Evolutionary conservation across 2,888 invertebrate species (phyloP).

Genomic region (Osmoderma eremita): DNA sequence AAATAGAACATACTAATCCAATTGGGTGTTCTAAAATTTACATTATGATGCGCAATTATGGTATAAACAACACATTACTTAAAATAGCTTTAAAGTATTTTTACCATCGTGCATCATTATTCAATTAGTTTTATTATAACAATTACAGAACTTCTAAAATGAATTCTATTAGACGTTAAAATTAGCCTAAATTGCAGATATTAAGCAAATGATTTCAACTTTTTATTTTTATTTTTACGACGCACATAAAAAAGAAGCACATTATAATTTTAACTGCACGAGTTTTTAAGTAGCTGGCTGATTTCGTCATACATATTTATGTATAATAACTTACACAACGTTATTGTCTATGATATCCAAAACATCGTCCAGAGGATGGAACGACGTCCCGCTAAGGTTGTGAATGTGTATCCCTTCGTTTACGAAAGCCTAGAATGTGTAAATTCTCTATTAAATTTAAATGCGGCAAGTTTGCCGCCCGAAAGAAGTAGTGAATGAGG

Average conservation of each 20-base stretch:
- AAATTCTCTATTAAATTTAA: background rate
- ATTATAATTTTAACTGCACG: too few relatives aligned
- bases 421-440: slow-evolving; percentile 67
- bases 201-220: too few relatives aligned
- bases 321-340: slow-evolving; percentile 66
- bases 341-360: slow-evolving; percentile 68
- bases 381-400: slow-evolving; percentile 64
- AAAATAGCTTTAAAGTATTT: too few relatives aligned
- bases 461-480: background rate
- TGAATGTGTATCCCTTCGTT: slow-evolving; percentile 68
- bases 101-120: too few relatives aligned
- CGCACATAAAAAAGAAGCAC: background rate
- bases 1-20: too few relatives aligned
- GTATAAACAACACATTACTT: too few relatives aligned
- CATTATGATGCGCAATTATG: too few relatives aligned
- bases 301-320: background rate
- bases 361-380: slow-evolving; percentile 66
- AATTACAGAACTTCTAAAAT: too few relatives aligned
- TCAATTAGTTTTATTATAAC: too few relatives aligned
- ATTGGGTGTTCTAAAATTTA: too few relatives aligned
- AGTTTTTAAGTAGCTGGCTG: background rate
- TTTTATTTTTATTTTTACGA: background rate
- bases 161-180: too few relatives aligned
- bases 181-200: too few relatives aligned
- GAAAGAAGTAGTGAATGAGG: background rate